Evolutionary conservation across 1,140 invertebrate genomes (phyloP).

Genomic region (Planococcus citri): DNA sequence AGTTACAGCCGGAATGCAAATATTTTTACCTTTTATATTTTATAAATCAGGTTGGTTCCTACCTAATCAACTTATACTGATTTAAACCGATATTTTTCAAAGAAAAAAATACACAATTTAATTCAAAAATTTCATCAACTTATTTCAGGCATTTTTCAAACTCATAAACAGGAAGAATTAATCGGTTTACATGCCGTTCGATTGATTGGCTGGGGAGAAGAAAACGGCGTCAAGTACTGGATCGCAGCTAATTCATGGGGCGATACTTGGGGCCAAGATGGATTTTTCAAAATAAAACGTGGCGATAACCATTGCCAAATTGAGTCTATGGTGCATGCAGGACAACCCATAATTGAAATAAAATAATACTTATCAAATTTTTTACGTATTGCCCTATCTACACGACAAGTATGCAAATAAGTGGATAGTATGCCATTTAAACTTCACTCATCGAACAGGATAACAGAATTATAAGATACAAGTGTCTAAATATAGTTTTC

Average conservation of each 20-base stretch:
- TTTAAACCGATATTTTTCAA: background rate
- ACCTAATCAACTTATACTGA: too few species aligned
- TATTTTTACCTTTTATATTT: constrained; percentile 36
- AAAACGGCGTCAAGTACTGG: constrained; percentile 59
- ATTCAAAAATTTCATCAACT: background rate
- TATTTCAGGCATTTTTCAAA: constrained; percentile 64
- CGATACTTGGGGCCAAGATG: constrained; percentile 71
- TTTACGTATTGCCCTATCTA: too few species aligned
- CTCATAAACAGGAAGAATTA: constrained; percentile 48
- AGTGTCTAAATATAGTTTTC: too few species aligned
- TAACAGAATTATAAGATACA: too few species aligned
- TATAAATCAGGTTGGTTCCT: constrained; percentile 37
- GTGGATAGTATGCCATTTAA: too few species aligned
- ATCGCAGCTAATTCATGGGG: constrained; percentile 87
- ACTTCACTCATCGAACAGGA: too few species aligned
- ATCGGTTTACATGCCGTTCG: constrained; percentile 82
- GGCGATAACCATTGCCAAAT: constrained; percentile 74
- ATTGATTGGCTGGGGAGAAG: constrained; percentile 61
- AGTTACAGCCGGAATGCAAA: constrained; percentile 40
- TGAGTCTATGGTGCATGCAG: constrained; percentile 37
- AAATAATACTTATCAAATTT: background rate
- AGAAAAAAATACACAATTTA: background rate
- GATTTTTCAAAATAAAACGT: constrained; percentile 78
- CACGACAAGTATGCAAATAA: too few species aligned
- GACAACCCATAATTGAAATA: background rate